These are phyloP conservation scores for Trichogramma evanescens DNA, from an alignment of 2,888 invertebrate genomes.

Conservation along the genomic window DNA sequence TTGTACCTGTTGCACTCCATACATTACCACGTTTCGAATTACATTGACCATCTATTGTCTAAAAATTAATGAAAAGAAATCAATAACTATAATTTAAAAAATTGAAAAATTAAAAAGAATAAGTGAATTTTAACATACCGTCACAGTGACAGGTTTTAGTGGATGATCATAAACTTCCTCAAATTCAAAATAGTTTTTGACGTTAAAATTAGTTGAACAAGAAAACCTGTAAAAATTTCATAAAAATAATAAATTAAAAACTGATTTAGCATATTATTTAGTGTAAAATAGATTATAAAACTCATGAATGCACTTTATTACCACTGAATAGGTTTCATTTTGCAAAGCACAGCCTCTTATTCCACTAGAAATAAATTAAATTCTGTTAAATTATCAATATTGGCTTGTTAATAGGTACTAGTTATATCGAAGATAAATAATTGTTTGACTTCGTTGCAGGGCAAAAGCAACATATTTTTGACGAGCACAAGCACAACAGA, in stretches of 20 bases:
- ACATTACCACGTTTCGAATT: conserved; percentile 49
- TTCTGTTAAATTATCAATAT: no score
- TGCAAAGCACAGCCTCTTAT: conserved; percentile 25
- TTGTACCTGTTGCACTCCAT: conserved; percentile 50
- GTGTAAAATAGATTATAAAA: background rate
- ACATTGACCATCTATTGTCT: conserved; percentile 54
- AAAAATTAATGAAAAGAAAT: conserved; percentile 8
- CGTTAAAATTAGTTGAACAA: conserved; percentile 31
- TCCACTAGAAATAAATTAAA: no score
- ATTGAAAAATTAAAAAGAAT: conserved; percentile 10
- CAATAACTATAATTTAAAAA: background rate
- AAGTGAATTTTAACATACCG: conserved; percentile 35
- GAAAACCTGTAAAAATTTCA: conserved; percentile 32
- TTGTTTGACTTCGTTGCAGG: no score
- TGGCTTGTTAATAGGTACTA: no score
- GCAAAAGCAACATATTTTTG: no score
- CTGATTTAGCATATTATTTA: background rate
- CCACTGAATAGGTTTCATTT: no score
- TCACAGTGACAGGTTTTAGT: conserved; percentile 51
- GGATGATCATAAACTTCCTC: conserved; percentile 55
- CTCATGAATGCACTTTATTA: background rate
- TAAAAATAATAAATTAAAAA: background rate
- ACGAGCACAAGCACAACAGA: no score
- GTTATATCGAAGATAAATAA: no score
- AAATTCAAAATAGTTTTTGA: conserved; percentile 23